These are phyloP conservation scores for Anas flavirostris DNA, from an alignment of 2,797 vertebrate species.

Conservation along the genomic window DNA sequence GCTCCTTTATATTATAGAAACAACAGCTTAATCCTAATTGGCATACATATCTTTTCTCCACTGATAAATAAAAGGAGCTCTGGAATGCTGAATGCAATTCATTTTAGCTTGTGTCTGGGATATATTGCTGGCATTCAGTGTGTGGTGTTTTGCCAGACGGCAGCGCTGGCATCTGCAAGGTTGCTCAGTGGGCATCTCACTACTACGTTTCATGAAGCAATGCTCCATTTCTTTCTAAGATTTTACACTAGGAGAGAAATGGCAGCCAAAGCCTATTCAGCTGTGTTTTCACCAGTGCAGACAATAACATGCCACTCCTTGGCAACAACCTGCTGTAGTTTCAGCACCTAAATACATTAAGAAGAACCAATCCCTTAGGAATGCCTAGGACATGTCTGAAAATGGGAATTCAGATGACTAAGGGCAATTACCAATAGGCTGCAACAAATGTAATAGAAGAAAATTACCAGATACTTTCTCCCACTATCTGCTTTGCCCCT, in stretches of 20 bases:
- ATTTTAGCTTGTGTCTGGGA: conserved; percentile 25
- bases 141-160: conserved; percentile 25
- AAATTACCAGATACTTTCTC: conserved; percentile 19
- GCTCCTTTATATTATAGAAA: conserved; percentile 12
- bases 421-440: background rate
- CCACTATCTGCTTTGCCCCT: background rate
- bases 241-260: conserved; percentile 1
- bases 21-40: conserved; percentile 35
- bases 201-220: conserved; percentile 30
- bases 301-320: background rate
- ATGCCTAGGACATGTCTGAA: conserved; percentile 4
- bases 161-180: conserved; percentile 35
- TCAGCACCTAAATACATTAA: background rate
- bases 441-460: conserved; percentile 6
- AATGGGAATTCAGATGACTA: conserved; percentile 4
- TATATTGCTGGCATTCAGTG: background rate
- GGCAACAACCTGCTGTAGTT: background rate
- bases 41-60: background rate
- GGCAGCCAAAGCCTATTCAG: background rate
- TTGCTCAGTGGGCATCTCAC: conserved; percentile 17
- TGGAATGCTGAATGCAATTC: conserved; percentile 11
- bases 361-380: background rate
- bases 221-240: conserved; percentile 17
- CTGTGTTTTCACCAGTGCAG: background rate
- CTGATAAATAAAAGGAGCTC: conserved; percentile 34